phyloP scores from a whole-genome alignment of 2,888 invertebrate species.

The Auanema freiburgensis region DNA sequence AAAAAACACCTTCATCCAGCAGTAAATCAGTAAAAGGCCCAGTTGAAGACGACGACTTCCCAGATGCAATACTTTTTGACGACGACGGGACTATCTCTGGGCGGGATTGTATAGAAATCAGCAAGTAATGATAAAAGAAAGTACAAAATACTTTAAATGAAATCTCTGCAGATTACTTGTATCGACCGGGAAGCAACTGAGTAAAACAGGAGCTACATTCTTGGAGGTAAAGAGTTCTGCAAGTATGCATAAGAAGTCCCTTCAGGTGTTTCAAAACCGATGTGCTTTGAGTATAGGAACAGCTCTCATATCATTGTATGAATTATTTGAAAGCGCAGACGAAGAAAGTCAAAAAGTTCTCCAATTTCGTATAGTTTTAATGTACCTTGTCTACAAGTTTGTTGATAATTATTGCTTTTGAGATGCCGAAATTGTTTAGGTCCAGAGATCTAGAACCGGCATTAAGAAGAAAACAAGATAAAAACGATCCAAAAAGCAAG shows the following conservation, averaged over 20 bases:
- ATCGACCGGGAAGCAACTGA: conserved; percentile 8
- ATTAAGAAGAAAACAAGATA: conserved; percentile 9
- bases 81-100: not conserved
- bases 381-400: conserved; percentile 16
- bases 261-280: conserved; percentile 10
- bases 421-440: conserved; percentile 3
- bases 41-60: not conserved
- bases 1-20: not conserved
- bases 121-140: not conserved
- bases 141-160: not conserved
- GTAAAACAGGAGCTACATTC: conserved; percentile 5
- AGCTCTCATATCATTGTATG: conserved; percentile 6
- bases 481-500: not conserved
- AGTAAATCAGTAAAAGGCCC: not conserved
- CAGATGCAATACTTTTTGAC: not conserved
- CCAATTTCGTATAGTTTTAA: not conserved
- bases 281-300: conserved; percentile 9
- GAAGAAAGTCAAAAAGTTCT: conserved; percentile 1
- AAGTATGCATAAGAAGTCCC: not conserved
- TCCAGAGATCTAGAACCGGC: conserved; percentile 15
- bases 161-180: conserved; percentile 1
- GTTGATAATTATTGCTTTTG: not conserved
- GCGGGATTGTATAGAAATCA: conserved; percentile 1
- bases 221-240: not conserved
- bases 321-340: not conserved